Evolutionary conservation across 2,888 invertebrate species (phyloP), one percentile per base, ranked within the genome.

Genomic region (Oconnorella tubifera): DNA sequence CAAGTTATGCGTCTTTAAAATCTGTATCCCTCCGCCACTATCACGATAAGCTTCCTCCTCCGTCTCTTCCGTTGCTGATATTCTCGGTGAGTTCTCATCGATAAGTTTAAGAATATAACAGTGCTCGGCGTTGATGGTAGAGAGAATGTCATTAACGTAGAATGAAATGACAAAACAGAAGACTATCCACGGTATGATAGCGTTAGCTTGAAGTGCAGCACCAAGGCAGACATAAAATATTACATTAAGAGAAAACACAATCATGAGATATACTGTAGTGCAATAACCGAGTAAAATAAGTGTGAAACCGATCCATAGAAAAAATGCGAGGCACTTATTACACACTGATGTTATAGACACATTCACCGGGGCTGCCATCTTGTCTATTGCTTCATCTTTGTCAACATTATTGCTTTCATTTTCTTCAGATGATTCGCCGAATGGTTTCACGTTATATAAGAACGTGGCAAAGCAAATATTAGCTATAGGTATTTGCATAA

Each of bases 41-140:
- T 62, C 70, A 6, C 67, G 59, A 53, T 65, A 64, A 28, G 65
- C 64, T 33, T 68, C 65, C 55, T 70, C 70, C 19, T 70, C 72
- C n/a, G 55, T 57, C 27, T 70, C 67, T 27, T 70, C 70, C 19
- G 67, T 63, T n/a, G 72, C 72, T 3, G 73, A 70, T 25, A 73
- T 71, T 49, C 73, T 56, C 3, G 73, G 73, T 4, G 73, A 73
- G 57, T 72, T 72, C 63, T 71, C 72, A 58, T 73, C 72, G 58
- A 73, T 73, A n/a, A 73, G 67, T 48, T 64, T 62, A 29, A 73
- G 62, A 33, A 73, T 73, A 10, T 64, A 65, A 3, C 62, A 28
- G 60, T 69, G 67, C 33, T 68, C 65, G 2, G 57, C 56, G 64
- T 72, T 72, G 40, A 72, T 69, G 40, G 33, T 59, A 19, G 66